Percentiles rank a stretch among this genome's conserved stretches.
phyloP scores from a whole-genome alignment of 2,113 vertebrate species.

The Stigmatopora nigra region DNA sequence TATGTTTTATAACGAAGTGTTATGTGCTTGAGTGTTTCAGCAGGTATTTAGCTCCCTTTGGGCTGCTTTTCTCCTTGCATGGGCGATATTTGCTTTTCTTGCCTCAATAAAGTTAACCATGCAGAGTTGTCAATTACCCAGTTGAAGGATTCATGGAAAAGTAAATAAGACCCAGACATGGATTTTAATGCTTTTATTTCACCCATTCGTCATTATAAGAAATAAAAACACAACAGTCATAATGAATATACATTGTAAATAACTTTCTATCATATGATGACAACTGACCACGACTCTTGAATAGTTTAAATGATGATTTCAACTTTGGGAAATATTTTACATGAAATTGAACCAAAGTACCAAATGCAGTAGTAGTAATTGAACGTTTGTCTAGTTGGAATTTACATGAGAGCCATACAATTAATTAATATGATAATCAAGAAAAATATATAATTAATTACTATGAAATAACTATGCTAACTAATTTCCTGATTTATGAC shows the following conservation, averaged over 20 bases:
- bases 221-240: slow-evolving; percentile 35
- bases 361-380: neutral
- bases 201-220: slow-evolving; percentile 33
- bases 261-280: slow-evolving; percentile 9
- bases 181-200: slow-evolving; percentile 42
- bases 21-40: slow-evolving; percentile 28
- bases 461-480: neutral
- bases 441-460: neutral
- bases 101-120: slow-evolving; percentile 34
- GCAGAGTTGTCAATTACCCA: slow-evolving; percentile 46
- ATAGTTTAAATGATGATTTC: neutral
- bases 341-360: neutral
- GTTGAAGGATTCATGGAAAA: slow-evolving; percentile 42
- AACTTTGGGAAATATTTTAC: neutral
- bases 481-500: neutral
- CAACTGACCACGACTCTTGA: neutral
- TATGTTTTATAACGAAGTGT: neutral
- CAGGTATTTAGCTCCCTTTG: slow-evolving; percentile 18
- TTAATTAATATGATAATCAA: neutral
- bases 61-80: slow-evolving; percentile 25
- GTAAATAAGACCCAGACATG: slow-evolving; percentile 48
- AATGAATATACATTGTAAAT: slow-evolving; percentile 34
- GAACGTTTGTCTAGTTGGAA: neutral
- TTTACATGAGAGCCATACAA: neutral
- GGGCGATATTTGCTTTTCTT: slow-evolving; percentile 48